Percentiles rank a stretch among this genome's conserved stretches.
These are phyloP conservation scores for Euzophera pinguis DNA, from an alignment of 2,888 invertebrate genomes.

Conservation along the genomic window DNA sequence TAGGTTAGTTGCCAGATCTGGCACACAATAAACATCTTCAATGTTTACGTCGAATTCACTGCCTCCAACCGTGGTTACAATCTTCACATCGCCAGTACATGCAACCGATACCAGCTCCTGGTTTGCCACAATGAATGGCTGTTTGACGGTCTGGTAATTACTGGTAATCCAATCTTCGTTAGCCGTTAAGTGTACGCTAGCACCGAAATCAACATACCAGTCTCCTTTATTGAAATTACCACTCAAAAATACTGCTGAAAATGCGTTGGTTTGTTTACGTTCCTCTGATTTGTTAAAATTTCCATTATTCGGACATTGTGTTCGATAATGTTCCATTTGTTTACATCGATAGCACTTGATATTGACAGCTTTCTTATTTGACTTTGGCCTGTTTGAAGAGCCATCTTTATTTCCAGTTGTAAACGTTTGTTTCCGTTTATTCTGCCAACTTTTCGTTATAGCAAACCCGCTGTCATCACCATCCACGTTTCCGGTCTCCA, in stretches of 20 bases:
- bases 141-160: neutral
- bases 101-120: slow-evolving; percentile 5
- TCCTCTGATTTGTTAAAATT: neutral
- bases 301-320: slow-evolving; percentile 12
- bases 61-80: slow-evolving; percentile 15
- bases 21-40: slow-evolving; percentile 20
- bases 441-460: neutral
- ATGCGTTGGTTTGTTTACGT: slow-evolving; percentile 13
- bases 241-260: slow-evolving; percentile 20
- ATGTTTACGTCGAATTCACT: slow-evolving; percentile 19
- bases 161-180: slow-evolving; percentile 13
- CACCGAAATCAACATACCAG: slow-evolving; percentile 22
- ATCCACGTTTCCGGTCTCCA: neutral
- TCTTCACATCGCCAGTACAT: slow-evolving; percentile 16
- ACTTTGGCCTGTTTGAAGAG: no score
- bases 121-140: slow-evolving; percentile 21
- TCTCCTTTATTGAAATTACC: slow-evolving; percentile 16
- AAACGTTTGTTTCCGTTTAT: neutral
- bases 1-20: neutral
- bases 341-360: slow-evolving; percentile 20
- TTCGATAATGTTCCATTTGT: slow-evolving; percentile 18
- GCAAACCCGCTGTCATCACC: neutral
- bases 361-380: no score
- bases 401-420: no score
- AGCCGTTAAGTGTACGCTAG: slow-evolving; percentile 18